Conservation (phyloP, 2,797 vertebrate genomes). For the Peromyscus aztecus region DNA sequence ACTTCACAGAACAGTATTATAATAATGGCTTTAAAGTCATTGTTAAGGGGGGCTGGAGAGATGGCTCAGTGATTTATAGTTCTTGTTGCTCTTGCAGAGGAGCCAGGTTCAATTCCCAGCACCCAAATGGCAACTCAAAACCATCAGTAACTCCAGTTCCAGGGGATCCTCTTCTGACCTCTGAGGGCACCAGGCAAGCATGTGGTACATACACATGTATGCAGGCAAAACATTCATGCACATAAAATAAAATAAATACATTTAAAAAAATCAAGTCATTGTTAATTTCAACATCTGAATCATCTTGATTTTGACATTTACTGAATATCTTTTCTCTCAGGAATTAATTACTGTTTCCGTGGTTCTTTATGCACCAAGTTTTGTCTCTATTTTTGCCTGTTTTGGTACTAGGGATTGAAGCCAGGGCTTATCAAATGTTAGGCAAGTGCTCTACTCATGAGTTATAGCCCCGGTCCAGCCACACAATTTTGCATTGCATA, state of each 20-base stretch:
- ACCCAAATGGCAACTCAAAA: not conserved
- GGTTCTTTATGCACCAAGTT: constrained; percentile 40
- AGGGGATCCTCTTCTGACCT: not conserved
- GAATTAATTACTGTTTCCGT: constrained; percentile 66
- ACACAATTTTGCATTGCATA: constrained; percentile 50
- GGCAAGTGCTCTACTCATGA: not conserved
- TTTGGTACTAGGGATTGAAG: not conserved
- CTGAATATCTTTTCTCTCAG: constrained; percentile 53
- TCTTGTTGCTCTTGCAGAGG: not conserved
- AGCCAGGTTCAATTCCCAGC: not conserved
- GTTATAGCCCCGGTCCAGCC: not conserved
- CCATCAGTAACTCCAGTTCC: not conserved
- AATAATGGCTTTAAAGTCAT: constrained; percentile 56
- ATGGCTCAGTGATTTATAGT: not conserved
- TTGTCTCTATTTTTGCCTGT: not conserved
- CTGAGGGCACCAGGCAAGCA: not conserved
- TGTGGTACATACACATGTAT: not conserved
- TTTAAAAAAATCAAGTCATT: constrained; percentile 5
- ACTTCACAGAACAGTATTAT: constrained; percentile 48
- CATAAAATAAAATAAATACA: not conserved
- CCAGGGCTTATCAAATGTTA: not conserved
- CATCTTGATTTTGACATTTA: constrained; percentile 52
- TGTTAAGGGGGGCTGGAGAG: not conserved
- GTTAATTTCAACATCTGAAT: constrained; percentile 53
- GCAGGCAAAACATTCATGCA: not conserved